Base-by-base conservation (phyloP, 2,888 invertebrate genomes). In the Ashinkailepas kermadecensis region DNA sequence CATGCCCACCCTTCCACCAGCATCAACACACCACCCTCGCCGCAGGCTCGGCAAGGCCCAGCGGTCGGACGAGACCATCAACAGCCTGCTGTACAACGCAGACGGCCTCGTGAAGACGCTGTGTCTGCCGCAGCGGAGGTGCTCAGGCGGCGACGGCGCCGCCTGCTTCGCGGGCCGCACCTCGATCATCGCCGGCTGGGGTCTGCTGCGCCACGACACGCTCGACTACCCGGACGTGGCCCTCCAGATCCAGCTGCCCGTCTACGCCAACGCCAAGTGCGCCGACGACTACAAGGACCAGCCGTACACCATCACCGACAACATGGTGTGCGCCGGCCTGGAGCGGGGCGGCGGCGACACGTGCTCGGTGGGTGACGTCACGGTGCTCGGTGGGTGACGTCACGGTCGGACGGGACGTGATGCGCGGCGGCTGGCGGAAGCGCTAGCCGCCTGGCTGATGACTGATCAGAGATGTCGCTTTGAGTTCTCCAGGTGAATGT, bases 131-230 rank as follows among this genome's bases (percentile, higher is more conserved):
- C 9, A 9, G 9, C 15, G 9, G 21, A 8, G 21, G 8, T 74
- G 74, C 74, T 59, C 59, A 1, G 74, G 56, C 56, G 74, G 74
- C 74, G 74, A 23, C 56, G 21, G 74, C 54, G 9, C 74, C 23
- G 21, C 56, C 74, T 74, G 74, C 54, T 7, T 56, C 15, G 21
- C 56, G 21, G 74, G 56, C 12, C 54, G 74, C 18, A 74, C 74
- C 74, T 18, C 74, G 21, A 54, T 74, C 9, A 74, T 74, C 74
- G 56, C 74, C 74, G 74, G 74, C 74, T 74, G 74, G 74, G 74
- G 74, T 13, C 74, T 74, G 54, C 74, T 74, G 54, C 15, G 74
- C 18, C 74, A 74, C 54, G 74, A 74, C 74, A 56, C 74, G 21
- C 74, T 74, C 54, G 56, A 74, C 56, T 74, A 74, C 56, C 74